Percentiles rank a stretch among this genome's conserved stretches.
phyloP scores from a whole-genome alignment of 2,888 invertebrate species.

The Caenorhabditis sp. region DNA sequence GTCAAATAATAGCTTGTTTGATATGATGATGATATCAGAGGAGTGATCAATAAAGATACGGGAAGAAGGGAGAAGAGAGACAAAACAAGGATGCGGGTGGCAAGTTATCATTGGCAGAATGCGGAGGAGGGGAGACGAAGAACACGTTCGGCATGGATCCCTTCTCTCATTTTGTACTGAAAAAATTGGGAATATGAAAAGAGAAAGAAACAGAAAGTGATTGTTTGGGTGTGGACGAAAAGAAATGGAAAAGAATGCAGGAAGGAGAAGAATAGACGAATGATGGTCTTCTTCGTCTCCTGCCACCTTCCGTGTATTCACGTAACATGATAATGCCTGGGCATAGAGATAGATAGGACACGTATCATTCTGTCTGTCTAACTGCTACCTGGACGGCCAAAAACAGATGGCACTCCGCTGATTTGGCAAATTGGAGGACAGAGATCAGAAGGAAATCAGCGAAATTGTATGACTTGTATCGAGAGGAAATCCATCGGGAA shows the following conservation, averaged over 20 bases:
- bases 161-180: slow-evolving; percentile 6
- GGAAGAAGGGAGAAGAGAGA: slow-evolving; percentile 14
- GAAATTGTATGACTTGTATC: too few species aligned
- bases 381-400: not conserved
- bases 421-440: not conserved
- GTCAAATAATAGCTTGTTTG: slow-evolving; percentile 2
- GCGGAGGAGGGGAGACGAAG: too few species aligned
- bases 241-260: slow-evolving; percentile 8
- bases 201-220: slow-evolving; percentile 1
- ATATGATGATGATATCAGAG: slow-evolving; percentile 16
- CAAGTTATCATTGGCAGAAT: slow-evolving; percentile 6
- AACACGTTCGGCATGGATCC: not conserved
- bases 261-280: slow-evolving; percentile 30
- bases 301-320: slow-evolving; percentile 15
- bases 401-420: not conserved
- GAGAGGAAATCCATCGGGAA: too few species aligned
- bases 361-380: slow-evolving; percentile 9
- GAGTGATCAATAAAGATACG: slow-evolving; percentile 40
- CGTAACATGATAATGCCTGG: slow-evolving; percentile 47
- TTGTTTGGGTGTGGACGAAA: slow-evolving; percentile 10
- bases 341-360: slow-evolving; percentile 16
- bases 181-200: slow-evolving; percentile 1
- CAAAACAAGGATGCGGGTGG: not conserved
- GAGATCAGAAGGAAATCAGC: not conserved
- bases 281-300: slow-evolving; percentile 9